A percentile compares a stretch with the other conserved stretches of the same genome.
Evolutionary conservation across 2,113 vertebrate genomes (phyloP).

Genomic region (Nycticorax nycticorax): DNA sequence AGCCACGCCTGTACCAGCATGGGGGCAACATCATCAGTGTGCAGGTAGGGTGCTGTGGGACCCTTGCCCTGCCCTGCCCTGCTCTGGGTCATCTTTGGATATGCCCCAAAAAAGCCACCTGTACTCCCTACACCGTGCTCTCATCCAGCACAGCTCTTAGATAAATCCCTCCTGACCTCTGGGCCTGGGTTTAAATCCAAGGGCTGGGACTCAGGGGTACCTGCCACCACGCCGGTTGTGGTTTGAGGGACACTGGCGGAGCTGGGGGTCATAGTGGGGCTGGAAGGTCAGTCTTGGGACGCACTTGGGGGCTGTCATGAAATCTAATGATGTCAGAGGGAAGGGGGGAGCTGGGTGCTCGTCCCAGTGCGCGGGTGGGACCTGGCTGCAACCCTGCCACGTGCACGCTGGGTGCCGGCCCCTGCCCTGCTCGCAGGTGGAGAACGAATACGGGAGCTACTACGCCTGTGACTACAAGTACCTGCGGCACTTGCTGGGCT

Average conservation of each 20-base stretch:
- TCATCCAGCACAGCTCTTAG: background rate
- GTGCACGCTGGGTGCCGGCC: background rate
- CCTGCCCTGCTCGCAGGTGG: conserved; percentile 76
- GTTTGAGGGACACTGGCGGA: background rate
- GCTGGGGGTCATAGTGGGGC: background rate
- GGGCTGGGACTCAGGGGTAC: background rate
- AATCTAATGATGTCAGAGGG: background rate
- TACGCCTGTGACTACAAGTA: conserved; percentile 87
- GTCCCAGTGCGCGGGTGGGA: fast-evolving
- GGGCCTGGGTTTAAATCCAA: background rate
- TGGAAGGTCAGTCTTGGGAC: background rate
- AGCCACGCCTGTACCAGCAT: conserved; percentile 85
- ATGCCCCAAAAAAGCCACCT: background rate
- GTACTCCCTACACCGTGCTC: background rate
- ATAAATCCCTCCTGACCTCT: background rate
- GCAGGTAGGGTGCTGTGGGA: conserved; percentile 77
- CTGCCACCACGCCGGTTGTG: background rate
- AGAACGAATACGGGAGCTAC: conserved; percentile 97
- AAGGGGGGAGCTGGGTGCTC: background rate
- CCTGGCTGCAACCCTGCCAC: background rate
- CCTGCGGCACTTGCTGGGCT: conserved; percentile 80
- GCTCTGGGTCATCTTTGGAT: background rate
- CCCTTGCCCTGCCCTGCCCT: background rate
- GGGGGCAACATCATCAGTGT: conserved; percentile 94
- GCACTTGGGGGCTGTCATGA: fast-evolving